Percentiles rank a stretch among this genome's conserved stretches.
These are phyloP conservation scores for Atta colombica DNA, from an alignment of 1,140 invertebrate species.

Conservation along the genomic window DNA sequence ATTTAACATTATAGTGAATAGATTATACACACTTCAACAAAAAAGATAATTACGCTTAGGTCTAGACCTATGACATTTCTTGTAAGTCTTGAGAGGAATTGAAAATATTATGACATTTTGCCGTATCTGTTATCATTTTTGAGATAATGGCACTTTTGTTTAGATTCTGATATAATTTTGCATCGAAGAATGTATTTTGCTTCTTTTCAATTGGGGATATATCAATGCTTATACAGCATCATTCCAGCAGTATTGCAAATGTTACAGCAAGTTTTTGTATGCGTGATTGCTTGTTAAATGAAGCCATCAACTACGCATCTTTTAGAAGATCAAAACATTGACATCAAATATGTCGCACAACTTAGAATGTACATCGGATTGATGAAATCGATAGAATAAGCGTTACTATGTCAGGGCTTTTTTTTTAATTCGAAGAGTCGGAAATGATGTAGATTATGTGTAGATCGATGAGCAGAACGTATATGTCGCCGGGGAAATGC, in stretches of 20 bases:
- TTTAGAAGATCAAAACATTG: neutral
- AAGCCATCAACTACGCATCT: neutral
- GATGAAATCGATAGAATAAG: neutral
- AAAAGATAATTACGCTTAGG: no score
- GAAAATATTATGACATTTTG: no score
- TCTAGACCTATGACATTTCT: no score
- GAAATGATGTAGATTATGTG: constrained; percentile 32
- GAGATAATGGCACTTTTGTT: no score
- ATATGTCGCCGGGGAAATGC: constrained; percentile 34
- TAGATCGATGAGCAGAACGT: constrained; percentile 43
- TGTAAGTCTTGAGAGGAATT: no score
- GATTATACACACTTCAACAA: neutral
- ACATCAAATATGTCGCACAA: neutral
- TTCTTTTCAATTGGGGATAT: neutral
- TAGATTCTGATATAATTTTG: no score
- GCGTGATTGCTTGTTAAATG: neutral
- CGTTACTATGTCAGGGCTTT: neutral
- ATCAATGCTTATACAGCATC: no score
- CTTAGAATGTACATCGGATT: neutral
- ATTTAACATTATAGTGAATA: no score
- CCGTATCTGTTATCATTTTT: no score
- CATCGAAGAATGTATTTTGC: neutral
- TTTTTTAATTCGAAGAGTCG: constrained; percentile 41
- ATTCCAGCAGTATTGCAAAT: no score
- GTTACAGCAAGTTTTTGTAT: no score